Evolutionary conservation across 1,140 invertebrate genomes (phyloP).

Genomic region (Cecropterus lyciades): DNA sequence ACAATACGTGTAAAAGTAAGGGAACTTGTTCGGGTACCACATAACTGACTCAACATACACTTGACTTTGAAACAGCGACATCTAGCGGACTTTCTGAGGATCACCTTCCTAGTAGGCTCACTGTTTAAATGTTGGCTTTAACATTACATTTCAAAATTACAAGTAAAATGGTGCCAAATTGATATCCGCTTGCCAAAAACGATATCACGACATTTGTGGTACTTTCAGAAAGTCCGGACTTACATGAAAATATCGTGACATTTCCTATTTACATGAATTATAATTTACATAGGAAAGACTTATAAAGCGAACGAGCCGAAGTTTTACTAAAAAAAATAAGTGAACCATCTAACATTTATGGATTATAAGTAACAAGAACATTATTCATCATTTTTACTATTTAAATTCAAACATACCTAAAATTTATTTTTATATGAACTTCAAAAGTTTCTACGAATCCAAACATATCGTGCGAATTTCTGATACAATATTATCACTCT

Average conservation of each 20-base stretch:
- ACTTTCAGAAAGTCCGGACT: constrained; percentile 5
- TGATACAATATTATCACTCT: constrained; percentile 18
- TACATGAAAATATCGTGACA: background rate
- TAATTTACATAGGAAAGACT: no score
- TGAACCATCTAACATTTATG: no score
- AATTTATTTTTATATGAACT: constrained; percentile 24
- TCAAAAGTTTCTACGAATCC: constrained; percentile 5
- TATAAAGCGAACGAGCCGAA: no score
- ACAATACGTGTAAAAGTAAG: constrained; percentile 18
- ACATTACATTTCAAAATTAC: background rate
- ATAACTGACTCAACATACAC: background rate
- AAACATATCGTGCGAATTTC: constrained; percentile 69
- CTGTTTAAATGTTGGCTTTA: background rate
- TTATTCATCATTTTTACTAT: no score
- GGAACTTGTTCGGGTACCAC: constrained; percentile 14
- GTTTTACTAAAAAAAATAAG: no score
- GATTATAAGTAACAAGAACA: no score
- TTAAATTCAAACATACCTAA: background rate
- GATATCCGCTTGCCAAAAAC: constrained; percentile 1
- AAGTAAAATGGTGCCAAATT: constrained; percentile 21
- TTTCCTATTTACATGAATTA: background rate
- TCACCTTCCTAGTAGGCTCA: background rate
- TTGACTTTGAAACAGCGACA: background rate
- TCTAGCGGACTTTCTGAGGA: background rate
- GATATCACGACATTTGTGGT: background rate